Base-by-base conservation (phyloP, 2,113 vertebrate genomes). In the Tragulus kanchil region DNA sequence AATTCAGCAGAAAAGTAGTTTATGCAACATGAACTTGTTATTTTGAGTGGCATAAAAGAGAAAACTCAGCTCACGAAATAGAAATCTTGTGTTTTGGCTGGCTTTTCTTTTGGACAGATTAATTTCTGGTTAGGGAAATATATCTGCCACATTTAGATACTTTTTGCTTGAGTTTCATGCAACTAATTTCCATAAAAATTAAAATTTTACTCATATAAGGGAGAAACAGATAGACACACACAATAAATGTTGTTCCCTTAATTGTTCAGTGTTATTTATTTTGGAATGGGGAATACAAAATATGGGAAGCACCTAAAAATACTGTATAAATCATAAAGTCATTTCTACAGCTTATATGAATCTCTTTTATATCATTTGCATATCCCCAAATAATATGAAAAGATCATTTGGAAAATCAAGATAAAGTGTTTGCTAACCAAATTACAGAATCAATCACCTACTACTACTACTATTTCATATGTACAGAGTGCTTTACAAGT, bases 121-220 rank as follows among this genome's bases (percentile, higher is more conserved):
- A 69, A 97, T 95, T 96, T 97, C 15, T 85, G 31, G 42, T 92
- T 97, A 64, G 67, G 28, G 69, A 89, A 92, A 88, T 97, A 90
- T 61, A 97, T 93, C 62, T 95, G 54, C 45, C 84, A 90, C 45
- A 83, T 89, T 97, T 73, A 92, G 31, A 92, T 87, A 87, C 42
- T 81, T 96, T 96, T 97, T 85, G 69, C 58, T 88, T 95, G 81
- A 73, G 36, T 95, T 97, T 94, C 91, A 95, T 85, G 42, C 7
- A 97, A 94, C 52, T 82, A 73, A 94, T 94, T 97, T 97, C 59
- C 81, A 94, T 95, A 95, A 97, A 97, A 97, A 95, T 98, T 95
- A 97, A 96, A 97, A 95, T 93, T 96, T 95, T 13, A 88, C 85
- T 73, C 65, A 85, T 42, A 58, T 59, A 84, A 79, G 28, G 26